Percentiles rank a stretch among this genome's conserved stretches.
phyloP scores from a whole-genome alignment of 2,888 invertebrate genomes.

The Agrotis ipsilon region DNA sequence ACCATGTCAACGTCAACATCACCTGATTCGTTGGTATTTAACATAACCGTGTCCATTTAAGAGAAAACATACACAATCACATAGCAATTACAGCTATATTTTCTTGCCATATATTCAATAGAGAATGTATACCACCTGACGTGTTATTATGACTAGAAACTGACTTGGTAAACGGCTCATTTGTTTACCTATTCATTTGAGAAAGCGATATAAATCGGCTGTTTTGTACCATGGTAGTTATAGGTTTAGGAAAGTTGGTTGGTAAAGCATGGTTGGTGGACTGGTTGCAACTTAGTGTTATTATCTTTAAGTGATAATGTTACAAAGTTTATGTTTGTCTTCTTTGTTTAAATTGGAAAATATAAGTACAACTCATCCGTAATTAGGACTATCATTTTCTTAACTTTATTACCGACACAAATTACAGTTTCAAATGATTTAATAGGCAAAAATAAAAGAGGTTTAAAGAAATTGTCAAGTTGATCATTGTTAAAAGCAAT shows the following conservation, averaged over 20 bases:
- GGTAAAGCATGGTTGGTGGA: neutral
- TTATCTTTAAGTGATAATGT: too few relatives aligned
- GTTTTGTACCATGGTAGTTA: conserved; percentile 19
- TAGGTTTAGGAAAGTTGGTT: conserved; percentile 29
- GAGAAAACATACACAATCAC: conserved; percentile 52
- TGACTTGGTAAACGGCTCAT: conserved; percentile 43
- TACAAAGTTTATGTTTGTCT: too few relatives aligned
- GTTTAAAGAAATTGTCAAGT: too few relatives aligned
- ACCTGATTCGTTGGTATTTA: conserved; percentile 10
- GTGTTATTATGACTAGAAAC: conserved; percentile 55
- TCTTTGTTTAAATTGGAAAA: too few relatives aligned
- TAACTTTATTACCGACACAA: too few relatives aligned
- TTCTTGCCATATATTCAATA: conserved; percentile 40
- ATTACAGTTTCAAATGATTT: too few relatives aligned
- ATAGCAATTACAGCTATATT: conserved; percentile 47
- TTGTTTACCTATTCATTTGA: conserved; percentile 48
- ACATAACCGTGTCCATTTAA: conserved; percentile 22
- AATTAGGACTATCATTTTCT: too few relatives aligned
- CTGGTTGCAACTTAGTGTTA: neutral
- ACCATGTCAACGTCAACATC: conserved; percentile 11
- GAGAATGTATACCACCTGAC: conserved; percentile 30
- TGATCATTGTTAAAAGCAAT: too few relatives aligned
- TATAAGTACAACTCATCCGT: too few relatives aligned
- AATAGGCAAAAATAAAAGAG: too few relatives aligned
- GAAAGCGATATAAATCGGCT: conserved; percentile 53